Conservation (phyloP, 2,113 vertebrate species). For the Oophaga pumilio region DNA sequence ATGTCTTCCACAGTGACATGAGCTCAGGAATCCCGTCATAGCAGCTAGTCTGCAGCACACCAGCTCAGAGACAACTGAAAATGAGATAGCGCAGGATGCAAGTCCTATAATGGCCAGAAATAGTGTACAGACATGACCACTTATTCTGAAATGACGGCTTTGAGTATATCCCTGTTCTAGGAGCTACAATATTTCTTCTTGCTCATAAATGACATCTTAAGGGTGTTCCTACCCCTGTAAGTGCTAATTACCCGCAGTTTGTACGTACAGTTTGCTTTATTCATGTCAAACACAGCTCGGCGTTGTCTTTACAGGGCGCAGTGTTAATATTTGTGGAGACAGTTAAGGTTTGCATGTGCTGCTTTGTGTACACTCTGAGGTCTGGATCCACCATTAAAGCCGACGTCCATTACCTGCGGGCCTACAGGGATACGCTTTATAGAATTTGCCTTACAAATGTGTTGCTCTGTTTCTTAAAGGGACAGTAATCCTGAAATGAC, state of each 20-base stretch:
- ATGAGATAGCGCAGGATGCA: too few relatives aligned
- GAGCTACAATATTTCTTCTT: background rate
- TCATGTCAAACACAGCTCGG: constrained; percentile 15
- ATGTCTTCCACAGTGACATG: too few relatives aligned
- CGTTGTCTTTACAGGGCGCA: constrained; percentile 27
- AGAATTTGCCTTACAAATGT: background rate
- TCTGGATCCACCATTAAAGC: constrained; percentile 14
- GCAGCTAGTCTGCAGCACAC: too few relatives aligned
- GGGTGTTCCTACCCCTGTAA: background rate
- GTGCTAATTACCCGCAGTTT: background rate
- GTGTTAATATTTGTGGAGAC: constrained; percentile 54
- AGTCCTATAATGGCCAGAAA: too few relatives aligned
- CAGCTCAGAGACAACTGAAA: too few relatives aligned
- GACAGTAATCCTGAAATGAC: background rate
- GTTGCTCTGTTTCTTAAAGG: background rate
- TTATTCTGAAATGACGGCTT: too few relatives aligned
- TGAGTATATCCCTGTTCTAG: too few relatives aligned
- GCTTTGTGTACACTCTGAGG: constrained; percentile 37
- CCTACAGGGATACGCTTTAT: background rate
- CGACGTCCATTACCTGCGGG: constrained; percentile 23
- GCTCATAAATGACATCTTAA: background rate
- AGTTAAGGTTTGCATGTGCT: constrained; percentile 38
- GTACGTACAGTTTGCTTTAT: constrained; percentile 5
- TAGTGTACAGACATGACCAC: too few relatives aligned
- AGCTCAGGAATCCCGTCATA: too few relatives aligned